Percentiles rank a stretch among this genome's conserved stretches.
Conservation (phyloP, 1,140 invertebrate genomes). For the Diploscapter pachys region DNA sequence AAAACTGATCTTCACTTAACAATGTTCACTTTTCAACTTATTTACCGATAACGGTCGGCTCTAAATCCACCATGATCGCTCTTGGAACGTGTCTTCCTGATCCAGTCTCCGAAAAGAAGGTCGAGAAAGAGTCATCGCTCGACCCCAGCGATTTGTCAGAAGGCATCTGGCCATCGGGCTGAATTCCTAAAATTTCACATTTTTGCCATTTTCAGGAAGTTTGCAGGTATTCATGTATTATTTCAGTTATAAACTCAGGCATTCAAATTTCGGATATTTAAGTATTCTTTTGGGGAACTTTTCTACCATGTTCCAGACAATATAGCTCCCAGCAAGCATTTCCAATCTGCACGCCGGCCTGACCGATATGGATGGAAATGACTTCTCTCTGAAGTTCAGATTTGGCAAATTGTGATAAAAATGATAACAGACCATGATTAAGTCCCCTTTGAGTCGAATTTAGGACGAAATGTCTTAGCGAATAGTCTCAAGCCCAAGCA, state of each 20-base stretch:
- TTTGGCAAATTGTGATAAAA: not conserved
- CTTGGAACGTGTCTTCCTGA: slow-evolving; percentile 56
- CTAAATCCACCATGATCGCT: slow-evolving; percentile 59
- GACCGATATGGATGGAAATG: slow-evolving; percentile 79
- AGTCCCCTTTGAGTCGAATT: not conserved
- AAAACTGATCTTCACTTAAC: too few relatives aligned
- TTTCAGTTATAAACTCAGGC: slow-evolving; percentile 76
- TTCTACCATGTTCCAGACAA: slow-evolving; percentile 65
- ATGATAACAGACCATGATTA: not conserved
- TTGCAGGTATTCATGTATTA: too few relatives aligned
- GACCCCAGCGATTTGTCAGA: slow-evolving; percentile 60
- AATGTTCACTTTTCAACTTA: slow-evolving; percentile 16
- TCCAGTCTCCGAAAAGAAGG: slow-evolving; percentile 66
- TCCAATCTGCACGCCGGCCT: slow-evolving; percentile 82
- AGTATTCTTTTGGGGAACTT: not conserved
- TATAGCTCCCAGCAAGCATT: slow-evolving; percentile 78
- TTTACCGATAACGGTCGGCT: slow-evolving; percentile 59
- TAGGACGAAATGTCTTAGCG: too few relatives aligned
- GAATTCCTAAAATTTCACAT: slow-evolving; percentile 59
- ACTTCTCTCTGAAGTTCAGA: slow-evolving; percentile 70
- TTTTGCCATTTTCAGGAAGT: too few relatives aligned
- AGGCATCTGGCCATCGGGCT: slow-evolving; percentile 68
- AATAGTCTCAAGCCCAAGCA: too few relatives aligned
- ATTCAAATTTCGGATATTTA: slow-evolving; percentile 72
- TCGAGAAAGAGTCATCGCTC: slow-evolving; percentile 65